Evolutionary conservation across 2,797 vertebrate genomes (phyloP), one percentile per base, ranked within the genome.

Genomic region (Onychomys torridus): DNA sequence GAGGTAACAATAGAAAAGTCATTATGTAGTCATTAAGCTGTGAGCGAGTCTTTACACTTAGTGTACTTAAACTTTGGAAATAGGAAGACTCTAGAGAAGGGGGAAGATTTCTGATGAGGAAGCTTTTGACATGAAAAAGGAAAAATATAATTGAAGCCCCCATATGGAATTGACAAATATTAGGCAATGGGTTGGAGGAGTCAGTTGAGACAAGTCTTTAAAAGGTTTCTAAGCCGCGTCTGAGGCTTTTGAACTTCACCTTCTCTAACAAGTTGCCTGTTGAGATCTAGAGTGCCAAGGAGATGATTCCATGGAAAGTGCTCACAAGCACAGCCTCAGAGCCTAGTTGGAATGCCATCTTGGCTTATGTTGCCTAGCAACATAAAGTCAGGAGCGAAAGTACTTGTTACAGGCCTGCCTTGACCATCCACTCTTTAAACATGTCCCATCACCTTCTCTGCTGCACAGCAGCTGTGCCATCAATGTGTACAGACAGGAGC

Each of bases 41-140:
- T 83, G 14, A 73, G 10, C 71, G 85, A 92, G 57, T 86, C 65
- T 94, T 88, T 93, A 49, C 82, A 90, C 67, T 83, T 55, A 77
- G 19, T 69, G 65, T 63, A 73, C 57, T 27, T 89, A 14, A 92
- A 13, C 84, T 81, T 93, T 69, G 7, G 25, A 92, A 95, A 12
- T 52, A 14, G 12, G 23, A 57, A 34, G 40, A 67, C 14, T 67
- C 2, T 57, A 82, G n/a, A 84, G 27, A 92, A 96, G 5, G 49
- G 12, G 55, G 7, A 1, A 43, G 3, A 57, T 95, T 90, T 94
- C 49, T 71, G 12, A 90, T 57, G 27, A 79, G 55, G 32, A 37
- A 29, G 61, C 46, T 93, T 92, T 94, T 89, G 43, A 55, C 57
- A 34, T 57, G 55, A 17, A 77, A 4, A 52, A 9, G n/a, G 23